Conservation (phyloP, 2,888 invertebrate genomes). For the Parelbella ahira region DNA sequence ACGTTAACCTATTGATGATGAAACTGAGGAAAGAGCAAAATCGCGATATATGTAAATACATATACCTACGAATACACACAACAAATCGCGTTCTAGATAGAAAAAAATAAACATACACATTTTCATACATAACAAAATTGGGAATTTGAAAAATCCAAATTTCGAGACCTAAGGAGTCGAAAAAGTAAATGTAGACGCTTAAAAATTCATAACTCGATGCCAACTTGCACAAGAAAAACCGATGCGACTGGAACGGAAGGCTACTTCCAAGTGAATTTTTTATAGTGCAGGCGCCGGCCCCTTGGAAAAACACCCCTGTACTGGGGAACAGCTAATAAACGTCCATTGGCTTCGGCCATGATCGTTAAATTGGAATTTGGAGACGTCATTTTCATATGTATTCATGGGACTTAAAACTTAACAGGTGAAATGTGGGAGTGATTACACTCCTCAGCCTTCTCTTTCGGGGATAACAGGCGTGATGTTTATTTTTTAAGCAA, state of each 20-base stretch:
- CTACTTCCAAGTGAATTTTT: constrained; percentile 68
- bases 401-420: too few species aligned
- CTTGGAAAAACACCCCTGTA: constrained; percentile 69
- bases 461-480: too few species aligned
- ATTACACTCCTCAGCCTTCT: too few species aligned
- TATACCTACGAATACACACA: too few species aligned
- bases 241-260: constrained; percentile 38
- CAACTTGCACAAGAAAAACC: constrained; percentile 47
- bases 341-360: constrained; percentile 33
- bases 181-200: constrained; percentile 33
- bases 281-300: constrained; percentile 58
- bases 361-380: constrained; percentile 28
- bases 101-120: too few species aligned
- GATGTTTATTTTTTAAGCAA: too few species aligned
- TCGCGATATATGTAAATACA: too few species aligned
- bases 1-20: too few species aligned
- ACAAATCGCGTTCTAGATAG: too few species aligned
- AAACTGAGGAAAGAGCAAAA: too few species aligned
- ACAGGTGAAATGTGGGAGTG: too few species aligned
- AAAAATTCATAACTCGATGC: constrained; percentile 48
- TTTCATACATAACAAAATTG: too few species aligned
- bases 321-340: constrained; percentile 68
- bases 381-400: constrained; percentile 32
- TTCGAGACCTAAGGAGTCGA: constrained; percentile 21
- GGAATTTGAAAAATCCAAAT: constrained; percentile 17